Base-by-base conservation (phyloP, 2,113 vertebrate species). In the Xenus cinereus region DNA sequence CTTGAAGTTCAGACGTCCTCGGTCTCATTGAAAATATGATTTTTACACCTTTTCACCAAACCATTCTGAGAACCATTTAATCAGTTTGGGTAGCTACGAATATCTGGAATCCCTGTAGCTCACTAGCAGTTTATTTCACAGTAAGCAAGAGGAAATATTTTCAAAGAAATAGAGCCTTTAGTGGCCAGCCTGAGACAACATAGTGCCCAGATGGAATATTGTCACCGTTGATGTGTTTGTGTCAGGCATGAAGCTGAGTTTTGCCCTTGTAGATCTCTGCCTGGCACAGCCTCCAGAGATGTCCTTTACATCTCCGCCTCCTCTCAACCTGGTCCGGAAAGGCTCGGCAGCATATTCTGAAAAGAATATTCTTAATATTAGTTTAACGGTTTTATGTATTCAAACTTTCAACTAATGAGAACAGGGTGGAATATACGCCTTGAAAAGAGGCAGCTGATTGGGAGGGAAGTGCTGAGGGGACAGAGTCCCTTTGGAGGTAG, bases 361-460 rank as follows among this genome's bases (percentile, higher is more conserved):
- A 16, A 11, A 33, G 3, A 82, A 32, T 7, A 1, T 68, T 50
- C 32, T n/a, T 35, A 24, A 22, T 69, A 19, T 4, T 45, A 20
- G 8, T 50, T 77, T 50, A 56, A 33, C 7, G 6, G 22, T 35
- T 46, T 68, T 1, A 3, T 32, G 13, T 45, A 51, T 22, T 7
- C 56, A 43, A 4, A 66, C 14, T 48, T 81, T 37, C 21, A 60
- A 18, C 69, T 30, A 26, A 39, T 30, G 12, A 37, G 35, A 23
- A 21, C 16, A 1, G 3, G 12, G 10, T 43, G 30, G 62, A 54
- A 48, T 14, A 6, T 8, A 3, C 1, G 1, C n/a, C 22, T 57
- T 3, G 17, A 50, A 46, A 74, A 10, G 50, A 56, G 64, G 28
- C 48, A 73, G 30, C 20, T 43, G 33, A 10, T 8, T 7, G 59